phyloP scores from a whole-genome alignment of 2,797 vertebrate genomes.

The Odontamblyopus rebecca region DNA sequence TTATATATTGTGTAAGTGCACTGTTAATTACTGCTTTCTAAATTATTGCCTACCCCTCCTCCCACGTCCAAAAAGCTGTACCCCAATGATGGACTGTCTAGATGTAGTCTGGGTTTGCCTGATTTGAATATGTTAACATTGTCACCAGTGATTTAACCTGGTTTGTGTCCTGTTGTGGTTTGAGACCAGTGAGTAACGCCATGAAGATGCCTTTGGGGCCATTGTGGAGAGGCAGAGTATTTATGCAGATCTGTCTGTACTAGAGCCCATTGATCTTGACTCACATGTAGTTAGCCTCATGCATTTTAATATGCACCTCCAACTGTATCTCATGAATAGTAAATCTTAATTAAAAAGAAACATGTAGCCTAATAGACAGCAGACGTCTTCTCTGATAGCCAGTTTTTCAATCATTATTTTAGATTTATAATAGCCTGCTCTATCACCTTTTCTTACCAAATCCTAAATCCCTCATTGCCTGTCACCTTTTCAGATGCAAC shows the following conservation, averaged over 20 bases:
- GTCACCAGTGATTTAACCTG: constrained; percentile 45
- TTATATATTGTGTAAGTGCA: constrained; percentile 27
- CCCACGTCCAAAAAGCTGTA: constrained; percentile 25
- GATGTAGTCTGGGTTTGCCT: constrained; percentile 60
- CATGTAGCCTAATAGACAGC: background rate
- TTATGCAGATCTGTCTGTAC: constrained; percentile 12
- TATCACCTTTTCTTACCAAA: background rate
- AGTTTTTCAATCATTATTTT: background rate
- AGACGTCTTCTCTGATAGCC: background rate
- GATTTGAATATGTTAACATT: constrained; percentile 62
- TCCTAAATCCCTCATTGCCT: background rate
- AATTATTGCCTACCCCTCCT: constrained; percentile 12
- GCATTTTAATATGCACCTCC: constrained; percentile 1
- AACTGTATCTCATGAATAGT: constrained; percentile 1
- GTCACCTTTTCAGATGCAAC: background rate
- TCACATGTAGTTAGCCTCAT: constrained; percentile 12
- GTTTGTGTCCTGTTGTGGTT: constrained; percentile 46
- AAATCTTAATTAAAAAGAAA: background rate
- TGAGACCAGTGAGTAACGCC: constrained; percentile 55
- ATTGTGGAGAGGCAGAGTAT: constrained; percentile 25
- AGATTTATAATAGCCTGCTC: background rate
- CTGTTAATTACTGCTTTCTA: constrained; percentile 32
- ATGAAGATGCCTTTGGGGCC: constrained; percentile 30
- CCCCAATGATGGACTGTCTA: constrained; percentile 39
- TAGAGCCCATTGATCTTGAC: background rate